Percentiles rank a stretch among this genome's conserved stretches.
Conservation (phyloP, 1,140 invertebrate genomes). For the Drosophila cardini region DNA sequence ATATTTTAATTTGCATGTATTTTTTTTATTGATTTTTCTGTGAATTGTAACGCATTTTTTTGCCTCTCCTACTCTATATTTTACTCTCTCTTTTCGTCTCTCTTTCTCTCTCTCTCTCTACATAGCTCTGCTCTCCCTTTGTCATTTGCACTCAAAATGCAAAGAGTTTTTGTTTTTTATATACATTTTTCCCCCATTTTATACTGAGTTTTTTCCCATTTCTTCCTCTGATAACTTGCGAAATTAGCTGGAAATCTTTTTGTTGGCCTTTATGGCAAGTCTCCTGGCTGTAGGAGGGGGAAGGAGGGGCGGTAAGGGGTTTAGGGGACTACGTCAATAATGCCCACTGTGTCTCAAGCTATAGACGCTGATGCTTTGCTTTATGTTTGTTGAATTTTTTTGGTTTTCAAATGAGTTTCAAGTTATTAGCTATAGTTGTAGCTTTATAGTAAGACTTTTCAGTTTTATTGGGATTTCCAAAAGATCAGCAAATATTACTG, state of each 20-base stretch:
- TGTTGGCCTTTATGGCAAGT: neutral
- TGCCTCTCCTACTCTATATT: slow-evolving; percentile 3
- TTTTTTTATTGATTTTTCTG: slow-evolving; percentile 40
- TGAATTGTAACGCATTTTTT: slow-evolving; percentile 16
- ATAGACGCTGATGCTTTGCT: neutral
- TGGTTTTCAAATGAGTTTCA: no score
- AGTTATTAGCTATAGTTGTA: no score
- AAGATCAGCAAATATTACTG: no score
- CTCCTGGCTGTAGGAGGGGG: no score
- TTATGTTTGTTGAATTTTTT: neutral
- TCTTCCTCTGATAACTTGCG: slow-evolving; percentile 18
- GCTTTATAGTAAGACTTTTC: no score
- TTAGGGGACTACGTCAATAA: slow-evolving; percentile 9
- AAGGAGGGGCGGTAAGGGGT: neutral
- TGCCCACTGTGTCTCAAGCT: slow-evolving; percentile 9
- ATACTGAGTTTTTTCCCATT: slow-evolving; percentile 14
- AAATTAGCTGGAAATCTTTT: slow-evolving; percentile 25
- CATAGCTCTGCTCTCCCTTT: slow-evolving; percentile 45
- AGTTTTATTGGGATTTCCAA: no score
- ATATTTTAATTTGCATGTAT: neutral
- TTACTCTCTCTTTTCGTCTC: slow-evolving; percentile 6
- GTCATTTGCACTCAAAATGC: slow-evolving; percentile 55
- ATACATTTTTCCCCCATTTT: slow-evolving; percentile 21
- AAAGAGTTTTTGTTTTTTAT: slow-evolving; percentile 32
- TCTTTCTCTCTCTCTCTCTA: slow-evolving; percentile 1